Base-by-base conservation (phyloP, 2,113 vertebrate genomes). In the Aythya baeri region DNA sequence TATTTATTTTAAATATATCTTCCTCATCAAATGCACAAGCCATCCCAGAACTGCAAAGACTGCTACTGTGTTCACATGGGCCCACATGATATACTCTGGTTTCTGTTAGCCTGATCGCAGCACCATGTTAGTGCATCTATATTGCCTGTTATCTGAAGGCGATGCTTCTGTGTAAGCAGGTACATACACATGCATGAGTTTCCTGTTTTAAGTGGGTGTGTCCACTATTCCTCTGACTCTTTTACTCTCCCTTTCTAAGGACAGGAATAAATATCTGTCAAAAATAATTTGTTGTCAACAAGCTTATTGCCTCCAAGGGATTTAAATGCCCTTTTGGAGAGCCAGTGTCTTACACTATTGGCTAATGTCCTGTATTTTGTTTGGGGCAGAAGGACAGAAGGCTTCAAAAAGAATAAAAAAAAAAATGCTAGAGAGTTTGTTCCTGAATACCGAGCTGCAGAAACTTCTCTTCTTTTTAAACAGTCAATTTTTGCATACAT, bases 251-350 rank as follows among this genome's bases (percentile, higher is more conserved):
- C 70, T 84, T 23, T 97, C 66, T 59, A 54, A 94, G 62, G 71
- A 77, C 92, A 94, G 74, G 74, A 85, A 82, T 93, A 91, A 92
- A 67, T 92, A 62, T 84, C 86, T 96, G 96, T 93, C 94, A 94
- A 74, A 96, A 96, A 93, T 92, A 87, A 96, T 96, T 96, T 92
- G 86, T 70, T 91, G 71, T 85, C 0, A 20, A 94, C 88, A 92
- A 89, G 66, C 93, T 91, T 95, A 89, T 66, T 95, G 88, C 94
- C 92, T 95, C 59, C 46, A 38, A 84, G 95, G 86, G 83, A 92
- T 94, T 89, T 0, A 50, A 93, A 77, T 95, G 94, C 86, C 92
- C 91, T 96, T 97, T 95, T 95, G 88, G 91, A 91, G 77, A 90
- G 58, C 80, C 25, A 62, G 63, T 94, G 70, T 88, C 70, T 73